Percentiles rank a stretch among this genome's conserved stretches.
These are phyloP conservation scores for Automeris io DNA, from an alignment of 2,888 invertebrate genomes.

Conservation along the genomic window DNA sequence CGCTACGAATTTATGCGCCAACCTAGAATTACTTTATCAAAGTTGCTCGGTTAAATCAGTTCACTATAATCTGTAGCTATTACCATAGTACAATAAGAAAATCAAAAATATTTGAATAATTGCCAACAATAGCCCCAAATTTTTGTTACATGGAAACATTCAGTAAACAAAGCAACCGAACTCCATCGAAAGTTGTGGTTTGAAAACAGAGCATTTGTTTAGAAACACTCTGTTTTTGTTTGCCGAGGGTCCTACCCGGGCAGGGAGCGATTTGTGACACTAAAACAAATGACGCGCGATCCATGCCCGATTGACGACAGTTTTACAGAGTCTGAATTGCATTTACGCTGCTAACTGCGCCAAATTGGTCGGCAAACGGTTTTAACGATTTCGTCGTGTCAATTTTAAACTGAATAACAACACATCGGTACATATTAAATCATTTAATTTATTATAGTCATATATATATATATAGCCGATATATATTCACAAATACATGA, in stretches of 20 bases:
- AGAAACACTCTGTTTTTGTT: conserved; percentile 58
- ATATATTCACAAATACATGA: too few relatives aligned
- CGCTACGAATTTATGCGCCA: too few relatives aligned
- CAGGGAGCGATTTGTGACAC: conserved; percentile 51
- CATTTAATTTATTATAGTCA: too few relatives aligned
- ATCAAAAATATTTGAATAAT: too few relatives aligned
- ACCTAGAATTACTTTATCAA: too few relatives aligned
- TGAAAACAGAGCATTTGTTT: conserved; percentile 32
- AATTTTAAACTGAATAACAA: not conserved
- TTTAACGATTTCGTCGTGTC: conserved; percentile 1
- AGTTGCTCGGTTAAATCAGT: too few relatives aligned
- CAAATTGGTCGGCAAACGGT: conserved; percentile 5
- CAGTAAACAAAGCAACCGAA: conserved; percentile 7
- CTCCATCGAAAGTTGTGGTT: not conserved
- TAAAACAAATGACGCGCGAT: conserved; percentile 58
- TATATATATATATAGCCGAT: too few relatives aligned
- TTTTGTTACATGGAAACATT: conserved; percentile 14
- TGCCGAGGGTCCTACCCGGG: conserved; percentile 35
- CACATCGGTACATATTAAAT: too few relatives aligned
- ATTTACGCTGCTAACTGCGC: conserved; percentile 17
- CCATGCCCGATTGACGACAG: conserved; percentile 46
- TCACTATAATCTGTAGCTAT: too few relatives aligned
- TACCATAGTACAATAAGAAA: too few relatives aligned
- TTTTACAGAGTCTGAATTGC: conserved; percentile 24
- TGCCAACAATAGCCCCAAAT: too few relatives aligned